A percentile compares a stretch with the other conserved stretches of the same genome.
Evolutionary conservation across 2,113 vertebrate species (phyloP).

Genomic region (Psilopsiagon aurifrons): DNA sequence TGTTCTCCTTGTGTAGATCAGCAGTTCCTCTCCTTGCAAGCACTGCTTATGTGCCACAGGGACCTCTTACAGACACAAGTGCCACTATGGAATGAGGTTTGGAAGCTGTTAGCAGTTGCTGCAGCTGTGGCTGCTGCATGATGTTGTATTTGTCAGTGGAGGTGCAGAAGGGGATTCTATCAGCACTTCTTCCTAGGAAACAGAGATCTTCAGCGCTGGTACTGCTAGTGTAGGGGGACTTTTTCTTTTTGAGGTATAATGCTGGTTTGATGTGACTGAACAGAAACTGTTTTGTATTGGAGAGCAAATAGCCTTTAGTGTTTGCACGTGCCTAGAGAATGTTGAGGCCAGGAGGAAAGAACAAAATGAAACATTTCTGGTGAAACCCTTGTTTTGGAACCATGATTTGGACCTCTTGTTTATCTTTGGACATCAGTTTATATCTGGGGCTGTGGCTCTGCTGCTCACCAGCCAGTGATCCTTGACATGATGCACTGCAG

Average conservation of each 20-base stretch:
- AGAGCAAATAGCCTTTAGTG: not conserved
- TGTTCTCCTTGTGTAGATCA: not conserved
- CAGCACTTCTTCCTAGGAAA: not conserved
- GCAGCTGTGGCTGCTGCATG: not conserved
- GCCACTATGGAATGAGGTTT: rapidly evolving
- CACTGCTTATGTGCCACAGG: not conserved
- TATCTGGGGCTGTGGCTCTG: not conserved
- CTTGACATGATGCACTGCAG: rapidly evolving
- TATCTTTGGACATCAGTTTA: not conserved
- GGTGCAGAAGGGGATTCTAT: not conserved
- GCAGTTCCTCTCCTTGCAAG: not conserved
- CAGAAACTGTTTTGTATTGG: not conserved
- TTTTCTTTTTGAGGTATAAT: not conserved
- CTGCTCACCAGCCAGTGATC: not conserved
- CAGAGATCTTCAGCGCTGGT: not conserved
- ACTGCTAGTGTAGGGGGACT: not conserved
- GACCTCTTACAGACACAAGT: not conserved
- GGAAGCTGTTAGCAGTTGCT: rapidly evolving
- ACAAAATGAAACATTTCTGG: not conserved
- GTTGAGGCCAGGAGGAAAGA: not conserved
- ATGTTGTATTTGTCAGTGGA: not conserved
- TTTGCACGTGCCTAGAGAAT: not conserved
- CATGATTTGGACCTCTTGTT: not conserved
- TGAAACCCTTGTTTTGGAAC: not conserved
- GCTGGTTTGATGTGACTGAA: rapidly evolving